Percentiles rank a stretch among this genome's conserved stretches.
These are phyloP conservation scores for Pseudomyrmex pallidus DNA, from an alignment of 1,140 invertebrate genomes.

Conservation along the genomic window DNA sequence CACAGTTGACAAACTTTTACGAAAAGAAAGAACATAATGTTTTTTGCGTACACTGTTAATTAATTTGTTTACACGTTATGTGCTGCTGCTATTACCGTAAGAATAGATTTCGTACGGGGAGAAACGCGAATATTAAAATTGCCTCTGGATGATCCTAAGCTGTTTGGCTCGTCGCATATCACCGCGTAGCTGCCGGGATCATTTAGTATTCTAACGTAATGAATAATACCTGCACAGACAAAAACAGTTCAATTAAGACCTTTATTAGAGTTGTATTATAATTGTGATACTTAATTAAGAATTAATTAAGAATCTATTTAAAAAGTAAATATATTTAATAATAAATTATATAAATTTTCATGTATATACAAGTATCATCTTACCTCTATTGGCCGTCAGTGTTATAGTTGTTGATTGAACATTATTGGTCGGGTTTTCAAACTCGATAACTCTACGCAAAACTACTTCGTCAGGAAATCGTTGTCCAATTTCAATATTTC, in stretches of 20 bases:
- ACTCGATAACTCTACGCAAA: slow-evolving; percentile 75
- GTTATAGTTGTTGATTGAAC: slow-evolving; percentile 69
- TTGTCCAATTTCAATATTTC: slow-evolving; percentile 77
- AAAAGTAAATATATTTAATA: too few relatives aligned
- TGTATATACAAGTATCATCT: slow-evolving; percentile 2
- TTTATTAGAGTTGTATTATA: too few relatives aligned
- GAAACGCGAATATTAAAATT: slow-evolving; percentile 77
- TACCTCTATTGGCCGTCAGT: slow-evolving; percentile 72
- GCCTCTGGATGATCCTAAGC: slow-evolving; percentile 74
- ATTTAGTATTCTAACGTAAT: slow-evolving; percentile 78
- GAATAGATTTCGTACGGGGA: slow-evolving; percentile 74
- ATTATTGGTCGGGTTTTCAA: slow-evolving; percentile 75
- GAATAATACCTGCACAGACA: slow-evolving; percentile 74
- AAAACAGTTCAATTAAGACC: not conserved
- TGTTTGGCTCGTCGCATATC: slow-evolving; percentile 77
- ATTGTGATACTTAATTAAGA: too few relatives aligned
- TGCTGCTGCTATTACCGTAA: slow-evolving; percentile 77
- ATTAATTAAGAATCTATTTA: slow-evolving; percentile 10
- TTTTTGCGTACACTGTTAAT: not conserved
- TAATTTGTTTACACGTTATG: slow-evolving; percentile 61
- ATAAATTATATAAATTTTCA: not conserved
- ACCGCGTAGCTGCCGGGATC: slow-evolving; percentile 79
- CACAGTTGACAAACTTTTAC: not conserved
- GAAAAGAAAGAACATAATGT: not conserved
- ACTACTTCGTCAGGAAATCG: slow-evolving; percentile 77